Percentiles rank a stretch among this genome's conserved stretches.
These are phyloP conservation scores for Lordiphosa stackelbergi DNA, from an alignment of 1,140 invertebrate genomes.

Conservation along the genomic window DNA sequence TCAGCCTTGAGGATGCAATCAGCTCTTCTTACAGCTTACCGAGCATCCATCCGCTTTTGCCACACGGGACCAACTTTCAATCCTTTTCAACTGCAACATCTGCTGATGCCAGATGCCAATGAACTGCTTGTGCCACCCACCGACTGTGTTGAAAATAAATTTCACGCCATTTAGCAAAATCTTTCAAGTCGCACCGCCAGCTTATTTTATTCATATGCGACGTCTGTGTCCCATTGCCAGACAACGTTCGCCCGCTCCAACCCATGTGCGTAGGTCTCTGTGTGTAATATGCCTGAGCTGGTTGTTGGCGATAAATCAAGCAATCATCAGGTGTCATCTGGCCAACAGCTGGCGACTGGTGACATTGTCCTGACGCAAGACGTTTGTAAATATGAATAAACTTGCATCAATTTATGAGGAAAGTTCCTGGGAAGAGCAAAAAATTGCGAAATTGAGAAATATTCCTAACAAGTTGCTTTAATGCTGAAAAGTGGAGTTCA, in stretches of 20 bases:
- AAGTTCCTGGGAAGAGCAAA: too few species aligned
- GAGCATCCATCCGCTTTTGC: slow-evolving; percentile 29
- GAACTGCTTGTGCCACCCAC: slow-evolving; percentile 44
- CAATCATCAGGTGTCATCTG: slow-evolving; percentile 47
- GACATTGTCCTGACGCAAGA: too few species aligned
- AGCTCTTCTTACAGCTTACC: slow-evolving; percentile 30
- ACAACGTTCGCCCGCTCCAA: too few species aligned
- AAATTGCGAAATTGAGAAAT: too few species aligned
- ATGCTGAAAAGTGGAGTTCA: too few species aligned
- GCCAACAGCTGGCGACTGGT: too few species aligned
- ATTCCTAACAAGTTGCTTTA: too few species aligned
- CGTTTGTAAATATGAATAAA: background rate
- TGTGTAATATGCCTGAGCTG: slow-evolving; percentile 8
- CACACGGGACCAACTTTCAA: slow-evolving; percentile 17
- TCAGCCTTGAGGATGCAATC: slow-evolving; percentile 25
- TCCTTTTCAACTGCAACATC: slow-evolving; percentile 40
- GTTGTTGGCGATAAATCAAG: slow-evolving; percentile 62
- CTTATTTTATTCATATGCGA: slow-evolving; percentile 21
- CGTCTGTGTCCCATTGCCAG: slow-evolving; percentile 8
- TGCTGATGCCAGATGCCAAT: slow-evolving; percentile 60
- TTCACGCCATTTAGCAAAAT: slow-evolving; percentile 63
- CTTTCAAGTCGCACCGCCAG: slow-evolving; percentile 34
- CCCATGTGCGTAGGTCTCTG: slow-evolving; percentile 49
- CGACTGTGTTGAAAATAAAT: slow-evolving; percentile 58
- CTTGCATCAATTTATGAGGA: too few species aligned